Evolutionary conservation across 2,888 invertebrate species (phyloP), one percentile per base, ranked within the genome.

Genomic region (Chromoteleia sp.): DNA sequence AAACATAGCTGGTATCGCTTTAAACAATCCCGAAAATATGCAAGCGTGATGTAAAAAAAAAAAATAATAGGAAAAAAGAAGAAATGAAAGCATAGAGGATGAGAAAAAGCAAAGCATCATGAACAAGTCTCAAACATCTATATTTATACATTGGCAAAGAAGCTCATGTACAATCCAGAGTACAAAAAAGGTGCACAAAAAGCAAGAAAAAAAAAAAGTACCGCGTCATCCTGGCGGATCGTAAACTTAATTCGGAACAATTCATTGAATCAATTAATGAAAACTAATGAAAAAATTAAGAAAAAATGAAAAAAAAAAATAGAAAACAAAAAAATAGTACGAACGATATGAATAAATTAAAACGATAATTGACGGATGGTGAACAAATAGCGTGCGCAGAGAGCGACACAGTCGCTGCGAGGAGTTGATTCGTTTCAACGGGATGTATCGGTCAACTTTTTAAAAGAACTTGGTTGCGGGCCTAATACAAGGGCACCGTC

Each of bases 401-500:
- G 50, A 36, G 63, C 36, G 21, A 59, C 39, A 21, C 17, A 30
- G 61, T 48, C 54, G 59, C 52, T 33, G 43, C 33, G 12, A 70
- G n/a, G 10, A 4, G 58, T 8, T 43, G 52, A 8, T 52, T 29
- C 15, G 21, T 19, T 45, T 54, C 14, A 21, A 10, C n/a, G 10
- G 14, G 43, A 41, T 10, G 39, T 29, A 30, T 54, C 17, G 14
- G 75, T 74, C 65, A 75, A 75, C 75, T 52, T 17, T 67, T 48
- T 75, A 67, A 75, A 75, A 67, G 75, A 41, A 59, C 41, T 25
- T 56, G 30, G 14, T 50, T 6, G 59, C 15, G n/a, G 17, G 29
- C 48, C 54, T 63, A 78, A 73, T 73, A 52, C 12, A 71, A 65
- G 73, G 67, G n/a, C 63, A 56, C 41, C 30, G 45, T 41, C 59